These are phyloP conservation scores for Anoura caudifer DNA, from an alignment of 2,113 vertebrate species.

Conservation along the genomic window DNA sequence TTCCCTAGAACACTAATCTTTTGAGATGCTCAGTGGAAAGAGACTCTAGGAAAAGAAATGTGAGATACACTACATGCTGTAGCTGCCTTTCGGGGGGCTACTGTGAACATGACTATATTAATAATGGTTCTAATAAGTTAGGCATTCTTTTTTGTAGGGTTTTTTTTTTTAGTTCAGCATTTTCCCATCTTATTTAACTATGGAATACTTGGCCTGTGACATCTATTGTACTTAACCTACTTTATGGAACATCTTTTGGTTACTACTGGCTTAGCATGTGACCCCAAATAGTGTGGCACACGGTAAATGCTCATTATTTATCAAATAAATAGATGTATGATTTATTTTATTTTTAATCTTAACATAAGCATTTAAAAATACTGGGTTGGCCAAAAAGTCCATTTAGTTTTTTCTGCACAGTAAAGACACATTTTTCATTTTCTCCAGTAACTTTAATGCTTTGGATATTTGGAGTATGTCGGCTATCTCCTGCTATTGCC, in stretches of 20 bases:
- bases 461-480: no score
- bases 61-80: background rate
- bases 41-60: background rate
- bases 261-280: background rate
- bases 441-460: no score
- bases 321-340: background rate
- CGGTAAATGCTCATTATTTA: background rate
- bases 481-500: no score
- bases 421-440: no score
- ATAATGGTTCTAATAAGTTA: background rate
- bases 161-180: background rate
- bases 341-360: background rate
- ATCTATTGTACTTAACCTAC: background rate
- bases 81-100: background rate
- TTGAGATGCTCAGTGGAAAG: background rate
- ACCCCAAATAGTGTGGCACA: background rate
- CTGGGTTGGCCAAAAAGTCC: no score
- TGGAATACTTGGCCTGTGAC: background rate
- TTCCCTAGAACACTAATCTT: background rate
- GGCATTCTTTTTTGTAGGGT: background rate
- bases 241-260: background rate
- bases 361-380: background rate
- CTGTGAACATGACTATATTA: background rate
- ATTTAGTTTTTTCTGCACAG: no score
- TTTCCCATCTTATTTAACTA: background rate